A percentile compares a stretch with the other conserved stretches of the same genome.
phyloP scores from a whole-genome alignment of 2,888 invertebrate genomes.

The Zygaena filipendulae region DNA sequence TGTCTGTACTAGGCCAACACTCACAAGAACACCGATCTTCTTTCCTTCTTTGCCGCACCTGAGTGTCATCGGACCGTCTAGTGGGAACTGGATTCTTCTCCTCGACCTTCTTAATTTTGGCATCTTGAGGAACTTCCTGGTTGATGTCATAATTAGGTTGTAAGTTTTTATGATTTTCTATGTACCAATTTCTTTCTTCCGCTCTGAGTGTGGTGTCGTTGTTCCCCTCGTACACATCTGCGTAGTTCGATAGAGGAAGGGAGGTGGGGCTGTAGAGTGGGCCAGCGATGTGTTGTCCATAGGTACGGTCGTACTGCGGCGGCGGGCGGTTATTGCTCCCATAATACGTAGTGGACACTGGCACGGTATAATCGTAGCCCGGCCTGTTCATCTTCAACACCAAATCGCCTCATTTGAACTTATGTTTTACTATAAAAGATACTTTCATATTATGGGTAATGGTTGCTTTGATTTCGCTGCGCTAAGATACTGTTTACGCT shows the following conservation, averaged over 20 bases:
- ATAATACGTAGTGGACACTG: conserved; percentile 57
- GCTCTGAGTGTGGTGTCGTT: conserved; percentile 63
- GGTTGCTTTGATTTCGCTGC: no score
- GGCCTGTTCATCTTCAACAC: conserved; percentile 64
- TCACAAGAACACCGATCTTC: conserved; percentile 63
- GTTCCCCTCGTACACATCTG: conserved; percentile 63
- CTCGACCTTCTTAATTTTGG: conserved; percentile 59
- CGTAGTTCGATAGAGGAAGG: conserved; percentile 58
- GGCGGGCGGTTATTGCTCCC: conserved; percentile 52
- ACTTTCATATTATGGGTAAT: no score
- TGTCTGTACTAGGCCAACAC: conserved; percentile 62
- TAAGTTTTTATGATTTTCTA: conserved; percentile 61
- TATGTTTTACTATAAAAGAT: conserved; percentile 44
- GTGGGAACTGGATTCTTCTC: conserved; percentile 53
- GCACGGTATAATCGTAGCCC: conserved; percentile 62
- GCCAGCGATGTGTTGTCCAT: conserved; percentile 48
- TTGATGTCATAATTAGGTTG: conserved; percentile 46
- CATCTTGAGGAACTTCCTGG: conserved; percentile 52
- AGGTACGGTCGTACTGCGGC: conserved; percentile 57
- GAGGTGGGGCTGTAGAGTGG: conserved; percentile 55
- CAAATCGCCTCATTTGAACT: conserved; percentile 58
- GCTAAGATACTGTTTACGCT: conserved; percentile 34
- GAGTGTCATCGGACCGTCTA: conserved; percentile 42
- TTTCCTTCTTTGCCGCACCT: conserved; percentile 50
- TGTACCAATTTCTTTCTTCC: conserved; percentile 63